Conservation (phyloP, 2,888 invertebrate genomes). For the Microctonus aethiopoides region DNA sequence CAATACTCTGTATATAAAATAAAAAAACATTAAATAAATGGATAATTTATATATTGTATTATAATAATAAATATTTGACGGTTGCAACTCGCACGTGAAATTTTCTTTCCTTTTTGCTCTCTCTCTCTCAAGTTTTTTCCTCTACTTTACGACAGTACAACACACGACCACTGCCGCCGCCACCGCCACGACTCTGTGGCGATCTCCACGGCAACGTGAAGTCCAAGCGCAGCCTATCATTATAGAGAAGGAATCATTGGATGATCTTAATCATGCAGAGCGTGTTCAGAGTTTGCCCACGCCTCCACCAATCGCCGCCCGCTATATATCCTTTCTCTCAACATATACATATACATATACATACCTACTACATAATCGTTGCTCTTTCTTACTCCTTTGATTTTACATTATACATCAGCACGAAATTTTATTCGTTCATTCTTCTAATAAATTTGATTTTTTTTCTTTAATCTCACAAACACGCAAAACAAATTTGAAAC, state of each 20-base stretch:
- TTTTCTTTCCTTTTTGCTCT: slow-evolving; percentile 27
- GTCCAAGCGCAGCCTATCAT: slow-evolving; percentile 60
- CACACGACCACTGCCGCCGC: neutral
- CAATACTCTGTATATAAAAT: too few species aligned
- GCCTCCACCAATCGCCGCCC: slow-evolving; percentile 61
- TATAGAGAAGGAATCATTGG: slow-evolving; percentile 68
- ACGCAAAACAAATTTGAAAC: too few species aligned
- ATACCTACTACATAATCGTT: slow-evolving; percentile 51
- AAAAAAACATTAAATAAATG: too few species aligned
- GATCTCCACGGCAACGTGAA: slow-evolving; percentile 49
- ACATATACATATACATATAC: slow-evolving; percentile 29
- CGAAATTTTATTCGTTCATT: too few species aligned
- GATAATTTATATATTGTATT: too few species aligned
- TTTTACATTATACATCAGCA: too few species aligned
- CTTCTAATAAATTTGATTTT: too few species aligned
- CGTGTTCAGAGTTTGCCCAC: slow-evolving; percentile 56
- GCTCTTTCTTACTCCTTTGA: too few species aligned
- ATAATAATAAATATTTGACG: too few species aligned
- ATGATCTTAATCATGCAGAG: slow-evolving; percentile 67
- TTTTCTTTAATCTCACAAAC: too few species aligned
- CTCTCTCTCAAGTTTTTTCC: slow-evolving; percentile 26
- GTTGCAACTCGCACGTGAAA: slow-evolving; percentile 39
- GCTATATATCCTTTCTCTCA: slow-evolving; percentile 41
- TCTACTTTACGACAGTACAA: slow-evolving; percentile 20
- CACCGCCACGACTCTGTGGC: neutral